phyloP scores from a whole-genome alignment of 2,888 invertebrate species.

The Diaperis boleti region DNA sequence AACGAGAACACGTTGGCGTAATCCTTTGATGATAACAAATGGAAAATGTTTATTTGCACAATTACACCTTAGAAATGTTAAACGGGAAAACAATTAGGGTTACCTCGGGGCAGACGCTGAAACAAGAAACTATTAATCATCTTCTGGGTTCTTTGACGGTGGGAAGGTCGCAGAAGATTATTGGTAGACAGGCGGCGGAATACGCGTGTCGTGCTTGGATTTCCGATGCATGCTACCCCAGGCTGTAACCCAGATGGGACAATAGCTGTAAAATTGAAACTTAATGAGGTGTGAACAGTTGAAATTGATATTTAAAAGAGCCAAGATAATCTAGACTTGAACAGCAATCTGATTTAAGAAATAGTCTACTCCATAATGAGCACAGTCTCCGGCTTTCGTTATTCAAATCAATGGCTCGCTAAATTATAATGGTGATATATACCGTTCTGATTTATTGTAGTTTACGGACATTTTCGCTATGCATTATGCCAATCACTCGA shows the following conservation, averaged over 20 bases:
- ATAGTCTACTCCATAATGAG: constrained; percentile 65
- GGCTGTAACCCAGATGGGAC: constrained; percentile 67
- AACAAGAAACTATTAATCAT: constrained; percentile 44
- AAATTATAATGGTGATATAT: constrained; percentile 63
- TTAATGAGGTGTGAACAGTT: constrained; percentile 68
- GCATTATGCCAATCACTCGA: constrained; percentile 33
- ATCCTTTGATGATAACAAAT: constrained; percentile 43
- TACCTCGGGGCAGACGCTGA: constrained; percentile 41
- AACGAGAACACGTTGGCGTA: constrained; percentile 28
- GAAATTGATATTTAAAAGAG: constrained; percentile 69
- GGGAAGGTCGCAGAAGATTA: constrained; percentile 47
- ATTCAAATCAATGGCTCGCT: constrained; percentile 65
- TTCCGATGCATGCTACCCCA: constrained; percentile 65
- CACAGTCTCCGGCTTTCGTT: constrained; percentile 59
- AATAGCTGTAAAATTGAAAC: constrained; percentile 69
- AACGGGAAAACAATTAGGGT: constrained; percentile 44
- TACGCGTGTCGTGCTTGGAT: constrained; percentile 60
- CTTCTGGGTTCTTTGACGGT: constrained; percentile 41
- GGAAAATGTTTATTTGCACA: constrained; percentile 44
- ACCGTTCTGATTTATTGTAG: constrained; percentile 50
- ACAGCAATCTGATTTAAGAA: constrained; percentile 67
- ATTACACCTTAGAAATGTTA: constrained; percentile 43
- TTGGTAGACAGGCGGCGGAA: constrained; percentile 55
- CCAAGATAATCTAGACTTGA: constrained; percentile 66
- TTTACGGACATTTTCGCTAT: constrained; percentile 39